Evolutionary conservation across 2,113 vertebrate species (phyloP), one percentile per base, ranked within the genome.

Genomic region (Chitala chitala): DNA sequence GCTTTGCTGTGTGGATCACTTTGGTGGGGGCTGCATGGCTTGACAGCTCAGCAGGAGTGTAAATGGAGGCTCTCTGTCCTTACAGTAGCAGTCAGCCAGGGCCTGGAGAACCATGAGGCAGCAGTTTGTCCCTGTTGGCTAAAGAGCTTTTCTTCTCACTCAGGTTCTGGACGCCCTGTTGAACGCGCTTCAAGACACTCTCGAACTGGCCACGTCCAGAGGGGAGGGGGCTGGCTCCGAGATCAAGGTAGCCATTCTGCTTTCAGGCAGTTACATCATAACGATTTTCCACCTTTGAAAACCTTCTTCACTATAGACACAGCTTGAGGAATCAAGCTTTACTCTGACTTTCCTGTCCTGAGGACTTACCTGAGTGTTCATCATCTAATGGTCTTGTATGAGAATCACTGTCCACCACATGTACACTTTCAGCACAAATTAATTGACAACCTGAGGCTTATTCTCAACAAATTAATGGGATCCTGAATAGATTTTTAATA

Each of bases 81-180:
- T n/a, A n/a, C n/a, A n/a, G n/a, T n/a, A n/a, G n/a, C n/a, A n/a
- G n/a, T n/a, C n/a, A n/a, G n/a, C n/a, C n/a, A n/a, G n/a, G n/a
- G n/a, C n/a, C n/a, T n/a, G n/a, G n/a, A n/a, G n/a, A n/a, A n/a
- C n/a, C n/a, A n/a, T n/a, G n/a, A n/a, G n/a, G n/a, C n/a, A n/a
- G n/a, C n/a, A n/a, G n/a, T n/a, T 20, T 42, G 36, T 54, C 33
- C 33, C 50, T 40, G 31, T 55, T 71, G 46, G n/a, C n/a, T n/a
- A n/a, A n/a, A 40, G 44, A 6, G 0, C 20, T 59, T 31, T 4
- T 69, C 38, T 22, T 48, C 69, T 33, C 15, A 85, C 83, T 82
- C 80, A 98, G 96, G 94, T 98, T 10, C 82, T 98, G 85, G 94
- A 96, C 79, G 93, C 95, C 51, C 82, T 98, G 50, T 87, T 94